Conservation (phyloP, 1,140 invertebrate genomes). For the Oreohelix idahoensis region DNA sequence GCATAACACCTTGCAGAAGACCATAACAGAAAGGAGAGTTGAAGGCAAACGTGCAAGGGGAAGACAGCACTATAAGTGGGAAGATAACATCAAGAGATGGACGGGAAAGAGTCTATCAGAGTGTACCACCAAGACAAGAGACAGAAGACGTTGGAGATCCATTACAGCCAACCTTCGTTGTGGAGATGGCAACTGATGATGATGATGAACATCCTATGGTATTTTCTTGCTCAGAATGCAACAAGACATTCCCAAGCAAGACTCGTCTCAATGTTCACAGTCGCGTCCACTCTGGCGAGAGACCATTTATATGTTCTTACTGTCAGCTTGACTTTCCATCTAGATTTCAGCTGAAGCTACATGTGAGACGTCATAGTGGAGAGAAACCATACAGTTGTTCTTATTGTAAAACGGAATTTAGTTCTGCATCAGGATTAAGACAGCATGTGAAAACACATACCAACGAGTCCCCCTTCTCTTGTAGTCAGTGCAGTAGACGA, state of each 20-base stretch:
- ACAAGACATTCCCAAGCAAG: not conserved
- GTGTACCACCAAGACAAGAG: too few species aligned
- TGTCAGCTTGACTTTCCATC: not conserved
- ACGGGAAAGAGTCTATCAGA: too few species aligned
- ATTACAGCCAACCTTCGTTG: too few species aligned
- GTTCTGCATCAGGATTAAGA: not conserved
- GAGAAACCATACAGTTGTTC: conserved; percentile 30
- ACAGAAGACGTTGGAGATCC: too few species aligned
- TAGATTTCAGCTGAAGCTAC: not conserved
- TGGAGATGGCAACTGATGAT: too few species aligned
- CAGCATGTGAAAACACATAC: not conserved
- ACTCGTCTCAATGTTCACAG: not conserved
- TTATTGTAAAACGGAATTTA: not conserved
- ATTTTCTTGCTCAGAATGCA: not conserved
- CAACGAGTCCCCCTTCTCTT: not conserved
- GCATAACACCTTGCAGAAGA: too few species aligned
- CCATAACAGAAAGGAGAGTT: too few species aligned
- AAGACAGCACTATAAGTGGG: too few species aligned
- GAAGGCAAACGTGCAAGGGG: too few species aligned
- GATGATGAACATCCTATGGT: too few species aligned
- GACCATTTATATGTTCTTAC: not conserved
- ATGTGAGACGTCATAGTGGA: conserved; percentile 15
- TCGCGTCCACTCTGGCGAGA: conserved; percentile 5
- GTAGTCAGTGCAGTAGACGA: not conserved
- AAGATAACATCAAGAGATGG: too few species aligned